Evolutionary conservation across 2,797 vertebrate species (phyloP), one percentile per base, ranked within the genome.

Genomic region (Lerista edwardsae): DNA sequence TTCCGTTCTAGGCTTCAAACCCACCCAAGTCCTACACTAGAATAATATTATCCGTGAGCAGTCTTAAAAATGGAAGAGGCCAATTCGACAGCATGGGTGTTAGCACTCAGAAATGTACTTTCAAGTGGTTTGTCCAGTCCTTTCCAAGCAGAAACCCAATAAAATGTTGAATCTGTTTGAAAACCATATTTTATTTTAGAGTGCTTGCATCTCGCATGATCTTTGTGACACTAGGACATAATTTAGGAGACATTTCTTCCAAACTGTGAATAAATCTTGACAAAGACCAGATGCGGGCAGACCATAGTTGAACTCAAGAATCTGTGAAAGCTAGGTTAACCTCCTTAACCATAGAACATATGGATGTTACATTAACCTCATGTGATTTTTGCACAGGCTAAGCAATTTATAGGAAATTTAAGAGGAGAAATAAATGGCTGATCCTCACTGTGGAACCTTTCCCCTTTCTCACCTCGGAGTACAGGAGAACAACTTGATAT

Each of bases 241-340:
- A 93, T 90, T 92, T 86, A 82, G 36, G 36, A 75, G n/a, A 27
- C 73, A 87, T 93, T 91, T 83, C 82, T 93, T 90, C 89, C 85
- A 87, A 92, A 89, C 90, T 91, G 87, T 93, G 93, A 94, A 94
- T 94, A 95, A 90, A 91, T 91, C 75, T 84, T 90, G 91, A 94
- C 90, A 92, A 92, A 93, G 85, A 90, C 86, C 93, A 94, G 91
- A 94, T 93, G 92, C 80, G 82, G 65, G 88, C 85, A 92, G 92
- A 88, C 89, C 90, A 90, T 83, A 92, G 87, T 80, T 88, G 86
- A 92, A 80, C 85, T 86, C 80, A 89, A 88, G 91, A 93, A 92
- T 92, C 89, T 92, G 82, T 88, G 89, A 91, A 92, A 92, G 82
- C 84, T 89, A 79, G 80, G 80, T 84, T 93, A 93, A 91, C 87